A percentile compares a stretch with the other conserved stretches of the same genome.
These are phyloP conservation scores for Melinaea menophilus DNA, from an alignment of 2,888 invertebrate genomes.

Conservation along the genomic window DNA sequence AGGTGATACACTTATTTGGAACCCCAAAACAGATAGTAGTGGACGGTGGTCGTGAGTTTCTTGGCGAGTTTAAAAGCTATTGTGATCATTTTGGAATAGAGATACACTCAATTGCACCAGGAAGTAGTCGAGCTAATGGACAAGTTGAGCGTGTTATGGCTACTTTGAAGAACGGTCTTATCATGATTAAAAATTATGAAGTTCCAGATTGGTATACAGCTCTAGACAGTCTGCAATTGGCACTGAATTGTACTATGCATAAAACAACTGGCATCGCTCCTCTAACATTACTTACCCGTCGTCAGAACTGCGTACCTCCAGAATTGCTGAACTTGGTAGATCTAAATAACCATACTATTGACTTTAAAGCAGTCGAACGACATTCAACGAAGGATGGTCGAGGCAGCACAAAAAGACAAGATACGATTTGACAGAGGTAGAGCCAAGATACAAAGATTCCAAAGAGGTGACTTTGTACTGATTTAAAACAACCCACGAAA, in stretches of 20 bases:
- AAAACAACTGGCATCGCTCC: slow-evolving; percentile 29
- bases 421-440: not conserved
- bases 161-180: slow-evolving; percentile 27
- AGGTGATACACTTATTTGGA: slow-evolving; percentile 23
- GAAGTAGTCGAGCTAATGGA: slow-evolving; percentile 34
- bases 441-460: not conserved
- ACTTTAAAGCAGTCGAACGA: not conserved
- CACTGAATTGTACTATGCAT: slow-evolving; percentile 33
- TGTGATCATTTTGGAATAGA: slow-evolving; percentile 27
- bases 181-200: slow-evolving; percentile 34
- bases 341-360: not conserved
- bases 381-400: not conserved
- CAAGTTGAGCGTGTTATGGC: slow-evolving; percentile 29
- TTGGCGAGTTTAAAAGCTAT: slow-evolving; percentile 26
- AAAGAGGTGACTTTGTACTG: not conserved
- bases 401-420: not conserved
- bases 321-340: slow-evolving; percentile 14
- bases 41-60: slow-evolving; percentile 30
- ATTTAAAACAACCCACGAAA: no score
- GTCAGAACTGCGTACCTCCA: slow-evolving; percentile 27
- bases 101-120: slow-evolving; percentile 26
- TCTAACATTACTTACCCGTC: slow-evolving; percentile 25
- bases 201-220: slow-evolving; percentile 30
- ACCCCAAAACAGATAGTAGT: slow-evolving; percentile 29
- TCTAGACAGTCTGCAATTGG: slow-evolving; percentile 31